Evolutionary conservation across 2,888 invertebrate species (phyloP).

Genomic region (Trichopoda pennipes): DNA sequence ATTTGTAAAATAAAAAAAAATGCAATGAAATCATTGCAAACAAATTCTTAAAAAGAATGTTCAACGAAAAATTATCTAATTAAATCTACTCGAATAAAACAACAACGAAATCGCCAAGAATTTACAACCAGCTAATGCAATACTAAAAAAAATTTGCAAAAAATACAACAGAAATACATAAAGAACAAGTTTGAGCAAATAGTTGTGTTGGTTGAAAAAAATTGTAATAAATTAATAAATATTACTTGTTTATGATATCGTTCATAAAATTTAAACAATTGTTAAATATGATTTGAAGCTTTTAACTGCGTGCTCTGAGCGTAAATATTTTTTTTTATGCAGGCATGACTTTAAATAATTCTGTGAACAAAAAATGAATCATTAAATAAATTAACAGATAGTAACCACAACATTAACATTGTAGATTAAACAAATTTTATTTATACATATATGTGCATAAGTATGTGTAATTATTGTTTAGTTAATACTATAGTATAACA

Average conservation of each 20-base stretch:
- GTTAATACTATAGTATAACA: not conserved
- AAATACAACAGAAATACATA: constrained; percentile 44
- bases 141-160: constrained; percentile 55
- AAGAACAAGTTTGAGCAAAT: constrained; percentile 43
- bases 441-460: not conserved
- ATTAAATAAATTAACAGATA: constrained; percentile 40
- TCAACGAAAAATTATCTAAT: not conserved
- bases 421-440: constrained; percentile 12
- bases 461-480: not conserved
- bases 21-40: not conserved
- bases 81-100: not conserved
- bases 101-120: constrained; percentile 40
- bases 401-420: constrained; percentile 10
- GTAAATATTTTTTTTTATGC: not conserved
- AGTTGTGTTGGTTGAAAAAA: constrained; percentile 27
- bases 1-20: not conserved
- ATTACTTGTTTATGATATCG: constrained; percentile 13
- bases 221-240: constrained; percentile 15
- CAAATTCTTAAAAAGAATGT: not conserved
- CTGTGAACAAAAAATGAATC: constrained; percentile 50
- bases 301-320: constrained; percentile 14
- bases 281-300: not conserved
- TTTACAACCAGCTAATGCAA: constrained; percentile 56
- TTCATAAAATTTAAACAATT: not conserved
- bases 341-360: constrained; percentile 14